Percentiles rank a stretch among this genome's conserved stretches.
Conservation (phyloP, 37 sponge, comb jelly and placozoan genomes). For the Petrosia ficiformis region DNA sequence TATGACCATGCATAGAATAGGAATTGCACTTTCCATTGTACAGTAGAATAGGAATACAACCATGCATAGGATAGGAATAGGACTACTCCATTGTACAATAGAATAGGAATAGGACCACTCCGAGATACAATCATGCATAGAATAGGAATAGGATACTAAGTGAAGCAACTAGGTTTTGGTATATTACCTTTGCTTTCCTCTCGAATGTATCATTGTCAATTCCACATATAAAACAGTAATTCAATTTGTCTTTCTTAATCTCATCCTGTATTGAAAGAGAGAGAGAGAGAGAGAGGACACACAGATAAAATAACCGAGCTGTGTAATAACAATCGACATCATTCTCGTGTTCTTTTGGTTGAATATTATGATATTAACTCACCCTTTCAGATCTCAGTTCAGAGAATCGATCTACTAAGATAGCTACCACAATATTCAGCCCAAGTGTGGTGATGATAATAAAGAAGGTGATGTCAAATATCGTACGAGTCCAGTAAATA, state of each 20-base stretch:
- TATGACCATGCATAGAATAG: too few species aligned
- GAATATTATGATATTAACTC: neutral
- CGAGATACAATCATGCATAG: constrained; percentile 3
- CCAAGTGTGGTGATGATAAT: constrained; percentile 9
- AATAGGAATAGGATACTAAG: neutral
- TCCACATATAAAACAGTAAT: constrained; percentile 2
- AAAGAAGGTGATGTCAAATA: constrained; percentile 46
- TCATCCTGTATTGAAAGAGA: neutral
- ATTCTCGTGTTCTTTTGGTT: constrained; percentile 1
- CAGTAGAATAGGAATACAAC: neutral
- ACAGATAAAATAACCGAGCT: too few species aligned
- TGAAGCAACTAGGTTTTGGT: too few species aligned
- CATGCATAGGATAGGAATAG: neutral
- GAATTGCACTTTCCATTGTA: too few species aligned
- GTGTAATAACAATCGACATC: too few species aligned
- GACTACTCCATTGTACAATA: too few species aligned
- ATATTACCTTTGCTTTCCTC: neutral
- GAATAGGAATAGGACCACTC: too few species aligned
- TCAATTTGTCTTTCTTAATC: neutral
- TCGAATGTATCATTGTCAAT: neutral
- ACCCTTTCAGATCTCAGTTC: constrained; percentile 32
- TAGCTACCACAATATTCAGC: constrained; percentile 3
- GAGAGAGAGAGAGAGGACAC: too few species aligned
- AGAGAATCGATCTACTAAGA: neutral
- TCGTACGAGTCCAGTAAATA: neutral